Evolutionary conservation across 1,140 invertebrate species (phyloP).

Genomic region (Colletes gigas): DNA sequence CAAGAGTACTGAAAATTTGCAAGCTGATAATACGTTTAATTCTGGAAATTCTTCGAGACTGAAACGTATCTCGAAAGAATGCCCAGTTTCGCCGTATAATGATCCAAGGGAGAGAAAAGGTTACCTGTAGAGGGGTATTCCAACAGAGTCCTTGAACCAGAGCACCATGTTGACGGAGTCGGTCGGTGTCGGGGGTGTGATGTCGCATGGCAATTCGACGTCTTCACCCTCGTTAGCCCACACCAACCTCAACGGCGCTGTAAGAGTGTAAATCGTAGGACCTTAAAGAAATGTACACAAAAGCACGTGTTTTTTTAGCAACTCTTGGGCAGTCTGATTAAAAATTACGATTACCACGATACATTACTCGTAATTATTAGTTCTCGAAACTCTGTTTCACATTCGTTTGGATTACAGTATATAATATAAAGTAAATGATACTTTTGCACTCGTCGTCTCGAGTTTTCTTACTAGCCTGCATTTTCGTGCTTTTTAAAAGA

Average conservation of each 20-base stretch:
- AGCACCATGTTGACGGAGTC: constrained; percentile 90
- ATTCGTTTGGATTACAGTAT: too few species aligned
- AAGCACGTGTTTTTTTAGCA: background rate
- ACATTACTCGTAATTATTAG: too few species aligned
- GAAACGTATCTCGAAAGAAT: background rate
- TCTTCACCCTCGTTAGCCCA: constrained; percentile 88
- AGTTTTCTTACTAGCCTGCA: background rate
- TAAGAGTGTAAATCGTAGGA: constrained; percentile 45
- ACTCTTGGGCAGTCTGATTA: too few species aligned
- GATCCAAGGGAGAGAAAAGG: background rate
- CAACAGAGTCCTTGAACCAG: constrained; percentile 91
- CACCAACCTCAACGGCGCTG: constrained; percentile 85
- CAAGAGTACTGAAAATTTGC: too few species aligned
- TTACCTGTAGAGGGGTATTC: constrained; percentile 92
- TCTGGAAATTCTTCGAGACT: too few species aligned
- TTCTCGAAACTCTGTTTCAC: too few species aligned
- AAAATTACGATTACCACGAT: too few species aligned
- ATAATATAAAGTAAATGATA: too few species aligned
- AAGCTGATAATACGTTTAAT: too few species aligned
- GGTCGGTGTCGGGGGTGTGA: constrained; percentile 86
- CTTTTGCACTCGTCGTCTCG: too few species aligned
- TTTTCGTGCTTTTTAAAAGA: too few species aligned
- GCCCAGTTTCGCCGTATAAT: background rate
- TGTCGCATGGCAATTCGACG: constrained; percentile 90
- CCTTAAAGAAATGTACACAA: constrained; percentile 4